A percentile compares a stretch with the other conserved stretches of the same genome.
phyloP scores from a whole-genome alignment of 2,888 invertebrate genomes.

The Drosophila nr. perissopoda region DNA sequence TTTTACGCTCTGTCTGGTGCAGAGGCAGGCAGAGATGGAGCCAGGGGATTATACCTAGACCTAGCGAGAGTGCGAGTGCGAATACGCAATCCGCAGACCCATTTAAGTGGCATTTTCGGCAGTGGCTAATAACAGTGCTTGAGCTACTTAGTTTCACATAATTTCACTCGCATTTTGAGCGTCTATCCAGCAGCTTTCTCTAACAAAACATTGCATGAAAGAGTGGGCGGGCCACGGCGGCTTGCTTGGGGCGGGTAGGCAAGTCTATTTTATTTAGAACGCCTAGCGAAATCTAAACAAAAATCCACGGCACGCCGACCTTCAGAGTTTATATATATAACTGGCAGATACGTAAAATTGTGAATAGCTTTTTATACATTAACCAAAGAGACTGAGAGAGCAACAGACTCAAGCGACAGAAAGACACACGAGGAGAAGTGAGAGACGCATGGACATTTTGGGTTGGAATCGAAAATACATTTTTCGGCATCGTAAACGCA shows the following conservation, averaged over 20 bases:
- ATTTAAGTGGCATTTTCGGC: constrained; percentile 69
- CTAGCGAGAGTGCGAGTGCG: constrained; percentile 13
- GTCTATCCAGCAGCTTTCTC: constrained; percentile 60
- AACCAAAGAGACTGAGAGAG: constrained; percentile 32
- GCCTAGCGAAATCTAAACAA: constrained; percentile 76
- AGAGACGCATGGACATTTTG: constrained; percentile 35
- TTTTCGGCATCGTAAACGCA: constrained; percentile 68
- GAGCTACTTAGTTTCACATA: constrained; percentile 58
- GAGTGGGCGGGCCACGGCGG: constrained; percentile 7
- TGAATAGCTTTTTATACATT: constrained; percentile 77
- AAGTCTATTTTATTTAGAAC: constrained; percentile 66
- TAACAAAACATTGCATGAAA: constrained; percentile 19
- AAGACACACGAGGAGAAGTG: constrained; percentile 3
- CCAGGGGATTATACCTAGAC: constrained; percentile 35
- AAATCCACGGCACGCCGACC: constrained; percentile 70
- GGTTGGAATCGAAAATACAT: constrained; percentile 74
- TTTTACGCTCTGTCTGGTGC: constrained; percentile 67
- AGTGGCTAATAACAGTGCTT: constrained; percentile 69
- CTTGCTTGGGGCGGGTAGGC: background rate
- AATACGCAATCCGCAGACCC: constrained; percentile 29
- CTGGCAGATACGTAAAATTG: constrained; percentile 67
- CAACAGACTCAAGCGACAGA: constrained; percentile 20
- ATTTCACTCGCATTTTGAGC: constrained; percentile 59
- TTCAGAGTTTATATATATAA: constrained; percentile 74
- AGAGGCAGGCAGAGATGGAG: constrained; percentile 31